Percentiles rank a stretch among this genome's conserved stretches.
phyloP scores from a whole-genome alignment of 2,113 vertebrate genomes.

The Plecotus auritus region DNA sequence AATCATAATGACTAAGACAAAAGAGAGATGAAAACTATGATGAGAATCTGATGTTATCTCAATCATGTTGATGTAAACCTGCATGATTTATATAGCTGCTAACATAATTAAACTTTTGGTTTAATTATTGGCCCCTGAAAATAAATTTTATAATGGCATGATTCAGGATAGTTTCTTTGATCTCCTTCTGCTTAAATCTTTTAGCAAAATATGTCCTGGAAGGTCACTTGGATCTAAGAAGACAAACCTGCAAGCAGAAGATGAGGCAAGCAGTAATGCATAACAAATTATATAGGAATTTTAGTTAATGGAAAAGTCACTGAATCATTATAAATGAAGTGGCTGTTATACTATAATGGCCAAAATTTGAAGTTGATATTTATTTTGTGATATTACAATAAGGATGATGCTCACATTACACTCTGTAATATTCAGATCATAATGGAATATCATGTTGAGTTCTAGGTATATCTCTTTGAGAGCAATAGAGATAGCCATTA shows the following conservation, averaged over 20 bases:
- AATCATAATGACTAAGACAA: background rate
- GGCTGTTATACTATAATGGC: background rate
- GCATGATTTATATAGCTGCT: background rate
- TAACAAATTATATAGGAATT: background rate
- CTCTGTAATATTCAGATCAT: background rate
- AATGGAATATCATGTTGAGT: background rate
- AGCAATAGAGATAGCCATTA: background rate
- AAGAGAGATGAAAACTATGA: background rate
- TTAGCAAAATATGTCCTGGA: background rate
- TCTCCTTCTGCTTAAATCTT: background rate
- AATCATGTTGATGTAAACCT: background rate
- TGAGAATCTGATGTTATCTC: background rate
- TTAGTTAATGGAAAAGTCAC: background rate
- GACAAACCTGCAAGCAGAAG: background rate
- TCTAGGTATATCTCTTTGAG: background rate
- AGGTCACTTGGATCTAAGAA: background rate
- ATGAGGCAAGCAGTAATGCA: background rate
- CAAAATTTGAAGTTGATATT: background rate
- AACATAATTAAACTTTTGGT: background rate
- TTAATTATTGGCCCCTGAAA: background rate
- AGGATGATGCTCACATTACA: background rate
- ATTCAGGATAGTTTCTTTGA: background rate
- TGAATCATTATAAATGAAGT: background rate
- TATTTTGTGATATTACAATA: background rate
- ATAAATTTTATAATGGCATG: background rate